phyloP scores from a whole-genome alignment of 2,888 invertebrate species.

The Heliconius ethilla region DNA sequence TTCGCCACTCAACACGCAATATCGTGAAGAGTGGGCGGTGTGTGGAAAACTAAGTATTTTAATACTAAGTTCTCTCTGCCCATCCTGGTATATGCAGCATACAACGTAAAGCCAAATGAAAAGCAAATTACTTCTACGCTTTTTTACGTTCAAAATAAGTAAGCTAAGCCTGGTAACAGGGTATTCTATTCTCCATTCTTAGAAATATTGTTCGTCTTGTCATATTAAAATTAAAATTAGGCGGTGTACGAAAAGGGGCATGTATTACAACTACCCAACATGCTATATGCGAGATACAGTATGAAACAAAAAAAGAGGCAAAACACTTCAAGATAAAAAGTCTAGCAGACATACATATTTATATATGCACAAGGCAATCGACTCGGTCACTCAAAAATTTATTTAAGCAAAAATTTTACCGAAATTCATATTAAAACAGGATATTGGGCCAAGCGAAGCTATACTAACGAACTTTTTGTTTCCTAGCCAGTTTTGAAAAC shows the following conservation, averaged over 20 bases:
- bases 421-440: constrained; percentile 10
- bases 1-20: too few relatives aligned
- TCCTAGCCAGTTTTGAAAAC: constrained; percentile 15
- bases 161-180: not conserved
- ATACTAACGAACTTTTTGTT: constrained; percentile 26
- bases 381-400: not conserved
- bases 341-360: not conserved
- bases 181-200: not conserved
- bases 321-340: not conserved
- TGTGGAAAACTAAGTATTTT: too few relatives aligned
- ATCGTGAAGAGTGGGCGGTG: too few relatives aligned
- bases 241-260: not conserved
- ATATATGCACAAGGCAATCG: not conserved
- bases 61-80: too few relatives aligned
- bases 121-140: not conserved
- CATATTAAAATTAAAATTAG: not conserved
- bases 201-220: too few relatives aligned
- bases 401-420: not conserved
- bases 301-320: not conserved
- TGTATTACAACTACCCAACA: not conserved
- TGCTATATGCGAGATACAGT: not conserved
- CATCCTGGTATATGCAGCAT: too few relatives aligned
- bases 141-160: not conserved
- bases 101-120: too few relatives aligned
- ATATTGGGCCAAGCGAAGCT: constrained; percentile 22